Conservation (phyloP, 2,797 vertebrate species). For the Sebastes ruberrimus region DNA sequence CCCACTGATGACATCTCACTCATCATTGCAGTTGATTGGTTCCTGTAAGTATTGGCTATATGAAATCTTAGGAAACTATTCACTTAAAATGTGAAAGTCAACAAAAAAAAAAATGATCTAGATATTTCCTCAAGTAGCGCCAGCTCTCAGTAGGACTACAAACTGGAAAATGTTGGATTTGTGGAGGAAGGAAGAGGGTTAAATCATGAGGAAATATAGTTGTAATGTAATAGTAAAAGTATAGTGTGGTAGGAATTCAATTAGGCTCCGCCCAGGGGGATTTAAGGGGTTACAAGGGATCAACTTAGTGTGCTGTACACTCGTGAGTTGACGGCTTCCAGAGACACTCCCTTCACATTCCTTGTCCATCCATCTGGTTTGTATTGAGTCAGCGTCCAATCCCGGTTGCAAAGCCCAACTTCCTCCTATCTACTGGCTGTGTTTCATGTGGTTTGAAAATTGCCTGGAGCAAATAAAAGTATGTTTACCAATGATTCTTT, state of each 20-base stretch:
- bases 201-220: background rate
- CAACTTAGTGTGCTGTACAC: background rate
- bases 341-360: slow-evolving; percentile 49
- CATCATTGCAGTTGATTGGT: slow-evolving; percentile 98
- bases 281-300: background rate
- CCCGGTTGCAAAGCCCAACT: background rate
- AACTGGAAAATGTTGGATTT: background rate
- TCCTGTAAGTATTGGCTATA: slow-evolving; percentile 89
- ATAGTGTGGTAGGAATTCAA: background rate
- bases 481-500: background rate
- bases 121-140: background rate
- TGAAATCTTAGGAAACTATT: background rate
- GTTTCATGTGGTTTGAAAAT: slow-evolving; percentile 2
- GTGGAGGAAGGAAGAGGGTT: background rate
- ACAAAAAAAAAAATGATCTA: background rate
- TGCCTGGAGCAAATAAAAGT: background rate
- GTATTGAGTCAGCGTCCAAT: slow-evolving; percentile 45
- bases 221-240: background rate
- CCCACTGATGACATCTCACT: slow-evolving; percentile 97
- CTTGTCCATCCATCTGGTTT: slow-evolving; percentile 59
- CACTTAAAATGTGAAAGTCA: background rate
- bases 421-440: slow-evolving; percentile 6
- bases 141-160: background rate
- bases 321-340: slow-evolving; percentile 11
- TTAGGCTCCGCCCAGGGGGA: background rate